Conservation (phyloP, 2,797 vertebrate species). For the Thripadectes ignobilis region DNA sequence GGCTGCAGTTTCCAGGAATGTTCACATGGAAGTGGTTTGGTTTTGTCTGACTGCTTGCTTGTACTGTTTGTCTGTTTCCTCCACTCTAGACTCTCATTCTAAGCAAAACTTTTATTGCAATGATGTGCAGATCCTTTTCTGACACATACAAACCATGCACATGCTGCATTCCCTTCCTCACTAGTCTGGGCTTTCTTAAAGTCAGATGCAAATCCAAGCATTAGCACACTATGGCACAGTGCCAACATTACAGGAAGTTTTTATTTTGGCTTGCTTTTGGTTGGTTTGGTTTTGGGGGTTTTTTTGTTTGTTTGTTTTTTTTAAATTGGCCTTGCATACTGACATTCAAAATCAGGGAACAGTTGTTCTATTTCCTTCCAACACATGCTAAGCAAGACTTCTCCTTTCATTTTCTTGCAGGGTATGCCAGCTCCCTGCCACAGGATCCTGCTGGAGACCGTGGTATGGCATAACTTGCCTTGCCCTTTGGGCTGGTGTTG, state of each 20-base stretch:
- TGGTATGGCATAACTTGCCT: neutral
- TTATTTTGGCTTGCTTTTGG: neutral
- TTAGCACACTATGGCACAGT: neutral
- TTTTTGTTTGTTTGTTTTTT: neutral
- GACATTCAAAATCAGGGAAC: neutral
- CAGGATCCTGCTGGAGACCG: neutral
- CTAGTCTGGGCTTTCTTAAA: neutral
- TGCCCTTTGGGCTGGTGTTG: neutral
- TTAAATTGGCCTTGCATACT: neutral
- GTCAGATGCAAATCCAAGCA: neutral
- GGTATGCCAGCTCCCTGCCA: neutral
- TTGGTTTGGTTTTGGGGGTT: neutral
- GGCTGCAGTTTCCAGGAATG: neutral
- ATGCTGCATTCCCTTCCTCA: neutral
- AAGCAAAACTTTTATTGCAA: neutral
- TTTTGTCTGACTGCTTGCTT: neutral
- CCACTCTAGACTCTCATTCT: neutral
- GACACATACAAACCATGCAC: neutral
- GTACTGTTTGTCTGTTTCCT: neutral
- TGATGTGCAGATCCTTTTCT: neutral
- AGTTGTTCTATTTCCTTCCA: neutral
- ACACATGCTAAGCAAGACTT: neutral
- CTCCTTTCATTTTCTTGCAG: neutral
- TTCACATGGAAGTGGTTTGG: constrained; percentile 34
- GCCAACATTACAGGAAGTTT: neutral